Evolutionary conservation across 2,888 invertebrate genomes (phyloP).

Genomic region (Julus scanicus): DNA sequence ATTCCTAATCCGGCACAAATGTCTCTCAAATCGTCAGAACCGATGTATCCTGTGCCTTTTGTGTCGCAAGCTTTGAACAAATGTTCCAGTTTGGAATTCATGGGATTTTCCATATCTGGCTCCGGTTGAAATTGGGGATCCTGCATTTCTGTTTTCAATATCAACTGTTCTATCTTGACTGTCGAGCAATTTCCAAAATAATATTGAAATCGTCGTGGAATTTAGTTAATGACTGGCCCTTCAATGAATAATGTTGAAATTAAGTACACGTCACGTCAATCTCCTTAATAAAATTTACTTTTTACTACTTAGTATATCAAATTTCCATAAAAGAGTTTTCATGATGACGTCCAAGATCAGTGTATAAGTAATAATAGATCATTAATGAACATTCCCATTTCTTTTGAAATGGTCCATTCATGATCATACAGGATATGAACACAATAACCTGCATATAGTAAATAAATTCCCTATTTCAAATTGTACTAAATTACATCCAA

Average conservation of each 20-base stretch:
- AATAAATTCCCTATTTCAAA: too few species aligned
- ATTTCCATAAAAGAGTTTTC: too few species aligned
- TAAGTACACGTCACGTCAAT: not conserved
- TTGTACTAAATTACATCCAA: too few species aligned
- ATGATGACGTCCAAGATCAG: too few species aligned
- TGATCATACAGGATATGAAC: too few species aligned
- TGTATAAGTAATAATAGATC: too few species aligned
- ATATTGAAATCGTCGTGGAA: not conserved
- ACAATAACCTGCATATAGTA: too few species aligned
- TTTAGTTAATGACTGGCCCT: not conserved
- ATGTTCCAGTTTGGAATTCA: conserved; percentile 62
- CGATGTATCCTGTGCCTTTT: conserved; percentile 66
- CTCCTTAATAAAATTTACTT: not conserved
- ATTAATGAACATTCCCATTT: too few species aligned
- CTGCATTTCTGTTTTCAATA: not conserved
- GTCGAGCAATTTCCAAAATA: not conserved
- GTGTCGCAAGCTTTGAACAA: conserved; percentile 69
- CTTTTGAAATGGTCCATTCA: too few species aligned
- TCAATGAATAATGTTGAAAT: not conserved
- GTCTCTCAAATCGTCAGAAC: conserved; percentile 65
- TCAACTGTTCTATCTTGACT: not conserved
- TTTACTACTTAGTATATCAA: too few species aligned
- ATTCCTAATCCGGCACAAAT: conserved; percentile 69
- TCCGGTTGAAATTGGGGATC: not conserved
- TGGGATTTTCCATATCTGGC: not conserved